These are phyloP conservation scores for Hypsopygia costalis DNA, from an alignment of 2,888 invertebrate genomes.

Conservation along the genomic window DNA sequence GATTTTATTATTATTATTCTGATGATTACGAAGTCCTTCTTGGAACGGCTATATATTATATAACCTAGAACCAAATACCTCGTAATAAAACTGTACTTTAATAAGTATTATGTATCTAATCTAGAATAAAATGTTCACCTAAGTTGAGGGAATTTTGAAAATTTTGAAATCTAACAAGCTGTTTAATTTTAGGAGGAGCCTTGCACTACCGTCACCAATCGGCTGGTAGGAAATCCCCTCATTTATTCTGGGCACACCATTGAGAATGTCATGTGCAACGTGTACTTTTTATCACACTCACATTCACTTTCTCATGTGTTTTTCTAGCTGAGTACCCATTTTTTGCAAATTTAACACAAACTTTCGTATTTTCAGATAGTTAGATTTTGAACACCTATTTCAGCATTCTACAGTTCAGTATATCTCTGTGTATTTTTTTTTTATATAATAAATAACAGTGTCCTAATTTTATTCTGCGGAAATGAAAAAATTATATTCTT, in stretches of 20 bases:
- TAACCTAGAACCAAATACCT: no score
- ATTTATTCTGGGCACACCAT: constrained; percentile 22
- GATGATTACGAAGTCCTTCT: no score
- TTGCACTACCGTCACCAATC: constrained; percentile 69
- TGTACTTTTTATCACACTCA: constrained; percentile 21
- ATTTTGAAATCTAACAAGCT: constrained; percentile 7
- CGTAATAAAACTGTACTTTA: no score
- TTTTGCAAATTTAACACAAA: background rate
- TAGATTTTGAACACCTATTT: no score
- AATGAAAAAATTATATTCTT: no score
- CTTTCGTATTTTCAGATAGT: background rate
- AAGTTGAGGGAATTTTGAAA: constrained; percentile 11
- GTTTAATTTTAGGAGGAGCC: constrained; percentile 70
- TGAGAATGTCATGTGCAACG: constrained; percentile 22
- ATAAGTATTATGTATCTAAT: no score
- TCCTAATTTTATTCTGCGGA: no score
- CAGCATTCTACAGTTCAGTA: no score
- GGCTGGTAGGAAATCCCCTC: constrained; percentile 42
- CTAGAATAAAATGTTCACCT: constrained; percentile 14
- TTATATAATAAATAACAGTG: no score
- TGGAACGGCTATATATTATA: no score
- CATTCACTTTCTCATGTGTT: constrained; percentile 19
- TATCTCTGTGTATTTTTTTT: no score
- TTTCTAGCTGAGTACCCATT: background rate
- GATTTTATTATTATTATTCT: no score